These are phyloP conservation scores for Drosophila grimshawi DNA, from an alignment of 1,140 invertebrate species.

Conservation along the genomic window DNA sequence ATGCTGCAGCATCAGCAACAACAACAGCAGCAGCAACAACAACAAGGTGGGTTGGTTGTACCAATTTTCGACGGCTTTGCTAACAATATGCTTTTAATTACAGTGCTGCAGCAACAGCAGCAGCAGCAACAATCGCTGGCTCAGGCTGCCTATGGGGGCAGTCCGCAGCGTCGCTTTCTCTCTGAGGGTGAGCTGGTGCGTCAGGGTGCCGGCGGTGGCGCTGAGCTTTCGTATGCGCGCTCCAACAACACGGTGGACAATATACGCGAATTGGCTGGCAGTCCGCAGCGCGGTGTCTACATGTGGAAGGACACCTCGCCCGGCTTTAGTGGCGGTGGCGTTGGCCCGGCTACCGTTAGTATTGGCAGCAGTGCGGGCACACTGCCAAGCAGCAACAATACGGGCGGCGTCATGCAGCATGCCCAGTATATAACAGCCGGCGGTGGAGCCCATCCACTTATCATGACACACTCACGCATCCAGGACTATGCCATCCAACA, in stretches of 20 bases:
- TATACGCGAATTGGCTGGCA: conserved; percentile 92
- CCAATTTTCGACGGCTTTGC: too few species aligned
- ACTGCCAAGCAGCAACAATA: conserved; percentile 65
- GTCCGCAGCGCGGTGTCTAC: conserved; percentile 92
- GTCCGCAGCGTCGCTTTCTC: conserved; percentile 93
- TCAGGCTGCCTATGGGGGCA: conserved; percentile 85
- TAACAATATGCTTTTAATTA: neutral
- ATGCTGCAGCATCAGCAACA: conserved; percentile 70
- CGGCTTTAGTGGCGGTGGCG: conserved; percentile 62
- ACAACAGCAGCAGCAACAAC: conserved; percentile 74
- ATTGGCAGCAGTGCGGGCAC: conserved; percentile 81
- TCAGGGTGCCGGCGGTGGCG: conserved; percentile 86
- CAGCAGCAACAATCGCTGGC: conserved; percentile 62
- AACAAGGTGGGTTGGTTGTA: conserved; percentile 57
- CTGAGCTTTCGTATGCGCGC: conserved; percentile 86
- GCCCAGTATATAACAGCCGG: conserved; percentile 78
- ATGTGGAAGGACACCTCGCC: conserved; percentile 92
- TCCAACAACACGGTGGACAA: conserved; percentile 88
- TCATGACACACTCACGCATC: conserved; percentile 78
- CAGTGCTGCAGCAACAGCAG: conserved; percentile 53
- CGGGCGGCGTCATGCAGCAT: conserved; percentile 59
- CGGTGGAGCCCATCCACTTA: conserved; percentile 66
- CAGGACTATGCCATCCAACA: conserved; percentile 71
- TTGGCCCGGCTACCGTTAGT: conserved; percentile 44
- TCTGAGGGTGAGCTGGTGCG: conserved; percentile 93